Percentiles rank a stretch among this genome's conserved stretches.
These are phyloP conservation scores for Melanotaenia maccullochi DNA, from an alignment of 2,797 vertebrate species.

Conservation along the genomic window DNA sequence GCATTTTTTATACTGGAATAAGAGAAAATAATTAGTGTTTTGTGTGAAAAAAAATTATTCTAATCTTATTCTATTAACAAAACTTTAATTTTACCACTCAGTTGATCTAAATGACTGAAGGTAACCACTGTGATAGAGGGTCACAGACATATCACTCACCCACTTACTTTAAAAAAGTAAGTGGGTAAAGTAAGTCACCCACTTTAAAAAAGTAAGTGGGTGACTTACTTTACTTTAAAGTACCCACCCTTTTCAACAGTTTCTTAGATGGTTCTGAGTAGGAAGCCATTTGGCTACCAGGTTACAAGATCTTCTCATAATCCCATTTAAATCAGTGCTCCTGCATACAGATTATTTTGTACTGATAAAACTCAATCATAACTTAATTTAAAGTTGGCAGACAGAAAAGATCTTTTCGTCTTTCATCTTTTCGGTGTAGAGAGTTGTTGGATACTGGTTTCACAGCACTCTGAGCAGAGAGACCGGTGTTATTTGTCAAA, in stretches of 20 bases:
- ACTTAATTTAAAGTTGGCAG: not conserved
- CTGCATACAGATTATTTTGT: no score
- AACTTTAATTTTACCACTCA: not conserved
- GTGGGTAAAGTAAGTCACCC: no score
- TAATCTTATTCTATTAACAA: not conserved
- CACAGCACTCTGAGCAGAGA: not conserved
- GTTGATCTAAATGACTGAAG: not conserved
- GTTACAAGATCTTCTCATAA: not conserved
- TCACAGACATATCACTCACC: not conserved
- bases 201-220: no score
- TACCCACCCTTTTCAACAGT: not conserved
- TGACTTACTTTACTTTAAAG: not conserved
- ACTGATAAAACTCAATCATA: not conserved
- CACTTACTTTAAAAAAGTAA: not conserved
- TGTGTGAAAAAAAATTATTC: not conserved
- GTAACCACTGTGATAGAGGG: not conserved
- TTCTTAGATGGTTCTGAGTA: not conserved
- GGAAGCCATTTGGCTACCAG: conserved; percentile 2
- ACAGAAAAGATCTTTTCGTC: not conserved
- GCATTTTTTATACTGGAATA: not conserved
- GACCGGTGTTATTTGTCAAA: not conserved
- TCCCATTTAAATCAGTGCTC: not conserved
- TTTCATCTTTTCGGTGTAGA: not conserved
- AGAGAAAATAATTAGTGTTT: not conserved
- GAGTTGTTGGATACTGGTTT: not conserved